Conservation (phyloP, 2,888 invertebrate genomes). For the Apamea monoglypha region DNA sequence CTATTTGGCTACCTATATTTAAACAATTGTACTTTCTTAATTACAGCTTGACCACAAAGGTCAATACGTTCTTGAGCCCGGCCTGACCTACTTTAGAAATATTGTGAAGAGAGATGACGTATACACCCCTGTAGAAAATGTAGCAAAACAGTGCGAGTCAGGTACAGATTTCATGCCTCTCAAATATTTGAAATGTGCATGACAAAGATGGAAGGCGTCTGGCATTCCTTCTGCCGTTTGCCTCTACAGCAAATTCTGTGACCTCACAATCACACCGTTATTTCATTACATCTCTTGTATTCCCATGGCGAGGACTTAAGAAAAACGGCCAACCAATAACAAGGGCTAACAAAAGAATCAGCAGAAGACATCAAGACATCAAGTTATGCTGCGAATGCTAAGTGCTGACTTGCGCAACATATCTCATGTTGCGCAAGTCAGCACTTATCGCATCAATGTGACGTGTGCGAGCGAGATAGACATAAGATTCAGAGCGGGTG, state of each 20-base stretch:
- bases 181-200: background rate
- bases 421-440: background rate
- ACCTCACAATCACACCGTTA: background rate
- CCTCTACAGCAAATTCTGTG: background rate
- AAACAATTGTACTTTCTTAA: background rate
- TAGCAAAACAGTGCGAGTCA: conserved; percentile 26
- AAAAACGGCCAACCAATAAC: background rate
- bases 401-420: too few relatives aligned
- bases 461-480: background rate
- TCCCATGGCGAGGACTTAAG: background rate
- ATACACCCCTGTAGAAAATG: background rate
- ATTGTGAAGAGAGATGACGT: conserved; percentile 21
- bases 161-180: conserved; percentile 11
- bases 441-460: background rate
- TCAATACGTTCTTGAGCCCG: conserved; percentile 13
- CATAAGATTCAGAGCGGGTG: background rate
- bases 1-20: background rate
- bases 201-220: background rate
- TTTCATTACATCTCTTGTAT: background rate
- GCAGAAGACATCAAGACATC: background rate
- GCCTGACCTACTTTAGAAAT: conserved; percentile 3
- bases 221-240: background rate
- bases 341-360: background rate
- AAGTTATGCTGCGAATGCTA: background rate
- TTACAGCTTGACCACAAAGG: conserved; percentile 30